Conservation (phyloP, 2,888 invertebrate species). For the Drosophila nr. fundita region DNA sequence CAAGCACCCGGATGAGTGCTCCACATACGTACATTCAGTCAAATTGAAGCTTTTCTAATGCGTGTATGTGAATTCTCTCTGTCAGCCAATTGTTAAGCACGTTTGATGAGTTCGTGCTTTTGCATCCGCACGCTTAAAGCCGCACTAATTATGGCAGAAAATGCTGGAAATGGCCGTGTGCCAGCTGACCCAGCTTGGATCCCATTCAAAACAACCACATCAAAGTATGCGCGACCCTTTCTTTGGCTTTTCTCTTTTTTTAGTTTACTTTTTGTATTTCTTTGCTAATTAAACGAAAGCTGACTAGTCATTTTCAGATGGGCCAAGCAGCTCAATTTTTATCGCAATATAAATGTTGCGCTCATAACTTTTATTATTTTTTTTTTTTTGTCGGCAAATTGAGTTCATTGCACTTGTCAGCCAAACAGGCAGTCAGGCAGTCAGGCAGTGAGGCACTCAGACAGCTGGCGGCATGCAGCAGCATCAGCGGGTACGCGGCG, state of each 20-base stretch:
- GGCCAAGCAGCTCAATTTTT: constrained; percentile 57
- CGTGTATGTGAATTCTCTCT: constrained; percentile 16
- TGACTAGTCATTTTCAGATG: constrained; percentile 50
- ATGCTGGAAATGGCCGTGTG: constrained; percentile 19
- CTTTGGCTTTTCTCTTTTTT: constrained; percentile 10
- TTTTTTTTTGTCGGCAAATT: constrained; percentile 58
- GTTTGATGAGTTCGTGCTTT: constrained; percentile 56
- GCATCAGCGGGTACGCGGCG: constrained; percentile 63
- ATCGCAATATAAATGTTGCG: constrained; percentile 66
- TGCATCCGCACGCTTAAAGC: constrained; percentile 48
- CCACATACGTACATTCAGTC: constrained; percentile 28
- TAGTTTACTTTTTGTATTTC: constrained; percentile 12
- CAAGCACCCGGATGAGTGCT: constrained; percentile 28
- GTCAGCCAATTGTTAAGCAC: constrained; percentile 32
- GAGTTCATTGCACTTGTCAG: constrained; percentile 79
- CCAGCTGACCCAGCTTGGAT: background rate
- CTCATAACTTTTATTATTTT: constrained; percentile 54
- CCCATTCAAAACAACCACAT: constrained; percentile 67
- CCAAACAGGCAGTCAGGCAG: constrained; percentile 11
- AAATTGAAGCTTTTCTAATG: constrained; percentile 48
- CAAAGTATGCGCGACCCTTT: constrained; percentile 55
- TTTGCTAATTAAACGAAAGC: constrained; percentile 71
- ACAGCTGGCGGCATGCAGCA: constrained; percentile 59
- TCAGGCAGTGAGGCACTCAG: constrained; percentile 27
- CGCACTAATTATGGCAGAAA: constrained; percentile 60